Percentiles rank a stretch among this genome's conserved stretches.
phyloP scores from a whole-genome alignment of 2,113 vertebrate genomes.

The Protomyctophum bolini region DNA sequence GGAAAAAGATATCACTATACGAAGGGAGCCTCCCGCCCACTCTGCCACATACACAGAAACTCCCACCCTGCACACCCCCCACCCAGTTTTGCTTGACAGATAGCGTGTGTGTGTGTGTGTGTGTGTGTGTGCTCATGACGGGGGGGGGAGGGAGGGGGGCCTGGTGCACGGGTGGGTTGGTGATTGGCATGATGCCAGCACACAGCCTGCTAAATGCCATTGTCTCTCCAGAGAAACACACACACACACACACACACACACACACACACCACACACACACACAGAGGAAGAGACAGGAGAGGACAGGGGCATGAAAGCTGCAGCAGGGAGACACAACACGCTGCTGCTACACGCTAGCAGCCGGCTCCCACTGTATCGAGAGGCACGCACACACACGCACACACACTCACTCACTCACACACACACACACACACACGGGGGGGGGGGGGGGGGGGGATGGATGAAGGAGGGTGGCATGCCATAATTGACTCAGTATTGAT shows the following conservation, averaged over 20 bases:
- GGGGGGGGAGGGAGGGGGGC: too few relatives aligned
- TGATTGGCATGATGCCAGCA: constrained; percentile 74
- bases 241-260: too few relatives aligned
- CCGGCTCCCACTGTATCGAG: too few relatives aligned
- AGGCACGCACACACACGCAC: too few relatives aligned
- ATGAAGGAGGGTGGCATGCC: constrained; percentile 56
- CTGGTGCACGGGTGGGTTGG: constrained; percentile 43
- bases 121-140: constrained; percentile 32
- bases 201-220: constrained; percentile 75
- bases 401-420: too few relatives aligned
- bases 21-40: constrained; percentile 24
- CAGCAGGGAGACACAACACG: constrained; percentile 48
- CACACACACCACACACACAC: too few relatives aligned
- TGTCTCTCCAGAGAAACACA: too few relatives aligned
- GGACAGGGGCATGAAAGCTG: constrained; percentile 52
- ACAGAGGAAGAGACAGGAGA: constrained; percentile 40
- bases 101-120: constrained; percentile 46
- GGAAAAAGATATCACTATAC: constrained; percentile 53
- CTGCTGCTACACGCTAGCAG: constrained; percentile 13
- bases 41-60: constrained; percentile 10
- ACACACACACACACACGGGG: too few relatives aligned
- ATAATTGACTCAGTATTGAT: constrained; percentile 74
- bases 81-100: constrained; percentile 56
- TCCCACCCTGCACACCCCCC: constrained; percentile 34
- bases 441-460: constrained; percentile 10